phyloP scores from a whole-genome alignment of 2,888 invertebrate genomes.

The Catocala sponsa region DNA sequence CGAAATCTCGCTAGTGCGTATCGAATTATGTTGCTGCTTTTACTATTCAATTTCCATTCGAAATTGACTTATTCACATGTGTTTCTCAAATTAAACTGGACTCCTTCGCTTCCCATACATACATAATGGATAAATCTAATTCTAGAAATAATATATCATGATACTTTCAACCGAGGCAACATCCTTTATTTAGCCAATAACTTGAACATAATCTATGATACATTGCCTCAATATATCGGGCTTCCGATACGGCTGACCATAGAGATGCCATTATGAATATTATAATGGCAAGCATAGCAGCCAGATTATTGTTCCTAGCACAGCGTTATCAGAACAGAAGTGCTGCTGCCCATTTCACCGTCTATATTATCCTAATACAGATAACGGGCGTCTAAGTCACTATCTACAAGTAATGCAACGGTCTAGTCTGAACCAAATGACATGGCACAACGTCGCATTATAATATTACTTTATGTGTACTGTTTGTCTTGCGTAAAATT shows the following conservation, averaged over 20 bases:
- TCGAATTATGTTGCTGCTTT: too few relatives aligned
- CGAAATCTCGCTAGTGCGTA: too few relatives aligned
- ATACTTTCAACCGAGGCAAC: neutral
- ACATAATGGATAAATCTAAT: neutral
- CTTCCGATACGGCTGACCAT: slow-evolving; percentile 6
- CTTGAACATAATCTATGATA: neutral
- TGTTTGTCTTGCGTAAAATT: neutral
- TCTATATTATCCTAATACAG: slow-evolving; percentile 14
- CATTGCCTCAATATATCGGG: slow-evolving; percentile 3
- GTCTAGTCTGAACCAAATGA: slow-evolving; percentile 3
- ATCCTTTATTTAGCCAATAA: slow-evolving; percentile 3
- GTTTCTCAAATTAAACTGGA: too few relatives aligned
- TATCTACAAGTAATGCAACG: slow-evolving; percentile 12
- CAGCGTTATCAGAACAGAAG: slow-evolving; percentile 18
- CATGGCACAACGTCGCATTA: neutral
- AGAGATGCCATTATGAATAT: slow-evolving; percentile 12
- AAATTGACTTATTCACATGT: too few relatives aligned
- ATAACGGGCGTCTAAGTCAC: slow-evolving; percentile 7
- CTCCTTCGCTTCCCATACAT: neutral
- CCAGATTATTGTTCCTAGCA: slow-evolving; percentile 19
- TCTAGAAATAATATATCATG: neutral
- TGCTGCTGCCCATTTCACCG: slow-evolving; percentile 19
- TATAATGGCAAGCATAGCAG: slow-evolving; percentile 15
- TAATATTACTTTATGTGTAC: neutral
- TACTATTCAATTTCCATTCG: neutral